A percentile compares a stretch with the other conserved stretches of the same genome.
These are phyloP conservation scores for Microctenopoma lineatum DNA, from an alignment of 2,797 vertebrate genomes.

Conservation along the genomic window DNA sequence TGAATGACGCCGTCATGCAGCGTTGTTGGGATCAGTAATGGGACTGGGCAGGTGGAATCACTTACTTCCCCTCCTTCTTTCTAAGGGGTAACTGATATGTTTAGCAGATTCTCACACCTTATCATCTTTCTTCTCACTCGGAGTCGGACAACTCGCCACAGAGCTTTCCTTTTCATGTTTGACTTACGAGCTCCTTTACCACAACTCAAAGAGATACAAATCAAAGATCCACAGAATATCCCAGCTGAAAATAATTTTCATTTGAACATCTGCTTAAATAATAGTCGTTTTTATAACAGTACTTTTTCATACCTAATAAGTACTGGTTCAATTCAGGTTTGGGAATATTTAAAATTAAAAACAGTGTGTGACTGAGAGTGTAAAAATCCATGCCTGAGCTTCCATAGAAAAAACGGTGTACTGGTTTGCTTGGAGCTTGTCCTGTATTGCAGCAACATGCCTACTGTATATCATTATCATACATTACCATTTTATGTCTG, in stretches of 20 bases:
- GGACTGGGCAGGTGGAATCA: slow-evolving; percentile 11
- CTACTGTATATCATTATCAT: slow-evolving; percentile 64
- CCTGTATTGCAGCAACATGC: slow-evolving; percentile 54
- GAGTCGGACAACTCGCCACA: slow-evolving; percentile 34
- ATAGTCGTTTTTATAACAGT: slow-evolving; percentile 24
- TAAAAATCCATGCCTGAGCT: slow-evolving; percentile 19
- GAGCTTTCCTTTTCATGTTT: slow-evolving; percentile 47
- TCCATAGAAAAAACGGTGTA: slow-evolving; percentile 22
- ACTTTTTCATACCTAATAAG: slow-evolving; percentile 15
- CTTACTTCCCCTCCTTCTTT: slow-evolving; percentile 33
- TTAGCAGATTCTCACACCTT: slow-evolving; percentile 27
- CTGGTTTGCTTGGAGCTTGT: slow-evolving; percentile 36
- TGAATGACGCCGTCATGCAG: background rate
- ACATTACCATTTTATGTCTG: slow-evolving; percentile 58
- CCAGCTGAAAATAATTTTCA: slow-evolving; percentile 13
- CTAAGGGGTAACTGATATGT: slow-evolving; percentile 24
- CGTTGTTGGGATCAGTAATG: slow-evolving; percentile 30
- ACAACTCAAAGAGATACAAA: slow-evolving; percentile 36
- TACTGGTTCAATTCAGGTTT: slow-evolving; percentile 8
- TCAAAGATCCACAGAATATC: slow-evolving; percentile 39
- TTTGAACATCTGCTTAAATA: slow-evolving; percentile 43
- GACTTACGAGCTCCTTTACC: slow-evolving; percentile 28
- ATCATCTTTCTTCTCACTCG: slow-evolving; percentile 32
- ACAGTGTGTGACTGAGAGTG: slow-evolving; percentile 6
- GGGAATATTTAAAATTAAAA: slow-evolving; percentile 20